These are phyloP conservation scores for Peromyscus polionotus DNA, from an alignment of 2,113 vertebrate species.

Conservation along the genomic window DNA sequence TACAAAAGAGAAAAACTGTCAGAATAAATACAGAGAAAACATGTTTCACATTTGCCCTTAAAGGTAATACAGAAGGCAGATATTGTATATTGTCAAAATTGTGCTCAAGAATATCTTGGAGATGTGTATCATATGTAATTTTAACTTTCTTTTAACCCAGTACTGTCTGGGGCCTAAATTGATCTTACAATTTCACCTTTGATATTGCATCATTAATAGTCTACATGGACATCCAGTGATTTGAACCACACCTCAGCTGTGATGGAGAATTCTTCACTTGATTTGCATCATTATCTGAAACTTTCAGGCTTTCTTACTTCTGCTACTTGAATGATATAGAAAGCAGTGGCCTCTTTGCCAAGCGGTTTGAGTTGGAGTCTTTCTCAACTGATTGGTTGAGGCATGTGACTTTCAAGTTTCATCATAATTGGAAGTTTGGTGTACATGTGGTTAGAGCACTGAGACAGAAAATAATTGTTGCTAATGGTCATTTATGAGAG, in stretches of 20 bases:
- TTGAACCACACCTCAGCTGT: background rate
- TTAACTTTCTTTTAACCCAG: background rate
- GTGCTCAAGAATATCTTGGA: background rate
- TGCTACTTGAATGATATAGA: background rate
- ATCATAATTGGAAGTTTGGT: background rate
- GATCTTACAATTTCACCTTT: background rate
- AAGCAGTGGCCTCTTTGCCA: background rate
- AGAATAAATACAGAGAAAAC: background rate
- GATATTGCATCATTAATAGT: background rate
- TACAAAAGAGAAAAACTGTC: conserved; percentile 48
- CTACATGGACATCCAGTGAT: background rate
- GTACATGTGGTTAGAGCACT: background rate
- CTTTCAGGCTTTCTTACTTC: background rate
- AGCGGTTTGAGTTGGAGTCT: background rate
- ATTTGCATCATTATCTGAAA: background rate
- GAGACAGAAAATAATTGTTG: conserved; percentile 12
- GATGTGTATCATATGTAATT: background rate
- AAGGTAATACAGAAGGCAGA: background rate
- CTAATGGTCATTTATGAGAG: background rate
- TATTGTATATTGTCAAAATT: background rate
- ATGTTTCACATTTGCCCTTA: background rate
- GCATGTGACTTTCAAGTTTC: background rate
- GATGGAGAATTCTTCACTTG: background rate
- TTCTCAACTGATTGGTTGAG: background rate
- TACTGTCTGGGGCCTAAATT: background rate